Conservation (phyloP, 2,113 vertebrate species). For the Paracanthobrama guichenoti region DNA sequence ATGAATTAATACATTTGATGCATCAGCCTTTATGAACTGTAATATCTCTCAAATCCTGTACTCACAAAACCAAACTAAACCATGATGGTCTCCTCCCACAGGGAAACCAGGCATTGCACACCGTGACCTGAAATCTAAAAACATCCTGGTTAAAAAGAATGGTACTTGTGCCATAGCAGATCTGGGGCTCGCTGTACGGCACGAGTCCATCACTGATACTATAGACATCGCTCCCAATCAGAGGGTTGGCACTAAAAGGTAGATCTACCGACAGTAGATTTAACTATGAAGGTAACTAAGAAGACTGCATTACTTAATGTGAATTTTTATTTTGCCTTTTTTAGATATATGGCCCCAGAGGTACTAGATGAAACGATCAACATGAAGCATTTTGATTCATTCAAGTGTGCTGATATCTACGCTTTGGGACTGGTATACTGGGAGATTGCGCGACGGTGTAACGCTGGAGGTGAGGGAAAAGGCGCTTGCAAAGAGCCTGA, state of each 20-base stretch:
- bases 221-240: slow-evolving; percentile 98
- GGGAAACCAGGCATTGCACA: slow-evolving; percentile 98
- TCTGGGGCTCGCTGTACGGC: slow-evolving; percentile 94
- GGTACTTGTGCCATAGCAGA: slow-evolving; percentile 96
- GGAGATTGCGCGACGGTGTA: slow-evolving; percentile 96
- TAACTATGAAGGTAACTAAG: not conserved
- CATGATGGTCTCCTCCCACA: slow-evolving; percentile 57
- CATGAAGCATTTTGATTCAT: slow-evolving; percentile 99
- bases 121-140: slow-evolving; percentile 97
- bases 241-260: slow-evolving; percentile 97
- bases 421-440: slow-evolving; percentile 96
- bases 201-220: slow-evolving; percentile 93
- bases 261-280: not conserved
- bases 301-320: not conserved
- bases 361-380: slow-evolving; percentile 98
- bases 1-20: not conserved
- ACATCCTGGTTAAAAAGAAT: slow-evolving; percentile 98
- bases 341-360: slow-evolving; percentile 98
- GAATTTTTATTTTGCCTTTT: slow-evolving; percentile 17
- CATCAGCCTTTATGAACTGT: not conserved
- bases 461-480: slow-evolving; percentile 84
- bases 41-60: not conserved
- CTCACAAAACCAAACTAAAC: slow-evolving; percentile 13
- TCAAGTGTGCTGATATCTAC: slow-evolving; percentile 97
- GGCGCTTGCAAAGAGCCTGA: not conserved